phyloP scores from a whole-genome alignment of 2,888 invertebrate genomes.

The Orthosia gothica region DNA sequence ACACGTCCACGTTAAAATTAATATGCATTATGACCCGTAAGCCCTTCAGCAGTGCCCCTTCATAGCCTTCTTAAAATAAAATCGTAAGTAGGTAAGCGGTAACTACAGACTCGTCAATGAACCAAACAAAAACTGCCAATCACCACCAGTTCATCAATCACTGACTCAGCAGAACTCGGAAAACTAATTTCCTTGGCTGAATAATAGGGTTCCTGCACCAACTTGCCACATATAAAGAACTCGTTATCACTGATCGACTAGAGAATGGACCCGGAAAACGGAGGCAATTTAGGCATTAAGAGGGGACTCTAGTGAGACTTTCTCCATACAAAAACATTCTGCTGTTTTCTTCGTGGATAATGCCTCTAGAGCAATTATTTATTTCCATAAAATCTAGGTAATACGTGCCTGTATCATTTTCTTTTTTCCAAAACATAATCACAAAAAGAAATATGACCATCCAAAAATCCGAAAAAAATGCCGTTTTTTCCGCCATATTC shows the following conservation, averaged over 20 bases:
- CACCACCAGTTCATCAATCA: conserved; percentile 49
- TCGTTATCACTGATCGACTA: conserved; percentile 17
- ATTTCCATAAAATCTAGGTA: too few relatives aligned
- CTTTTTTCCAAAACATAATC: too few relatives aligned
- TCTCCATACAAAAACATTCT: too few relatives aligned
- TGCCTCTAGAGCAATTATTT: too few relatives aligned
- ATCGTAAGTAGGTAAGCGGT: not conserved
- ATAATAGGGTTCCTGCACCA: conserved; percentile 22
- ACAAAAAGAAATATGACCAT: too few relatives aligned
- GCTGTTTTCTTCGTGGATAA: too few relatives aligned
- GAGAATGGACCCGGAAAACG: conserved; percentile 32
- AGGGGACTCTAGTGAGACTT: too few relatives aligned
- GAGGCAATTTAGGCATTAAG: conserved; percentile 2
- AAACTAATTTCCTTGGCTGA: conserved; percentile 54
- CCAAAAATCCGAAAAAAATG: too few relatives aligned
- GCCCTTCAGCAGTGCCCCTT: not conserved
- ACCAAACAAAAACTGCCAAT: conserved; percentile 16
- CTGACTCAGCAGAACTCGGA: conserved; percentile 47
- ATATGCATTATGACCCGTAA: not conserved
- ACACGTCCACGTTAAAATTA: not conserved
- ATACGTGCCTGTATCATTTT: too few relatives aligned
- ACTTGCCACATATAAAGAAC: conserved; percentile 18
- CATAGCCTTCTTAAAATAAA: not conserved
- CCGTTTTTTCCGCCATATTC: too few relatives aligned
- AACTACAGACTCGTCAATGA: conserved; percentile 1